Base-by-base conservation (phyloP, 2,888 invertebrate genomes). In the Empis stercorea region DNA sequence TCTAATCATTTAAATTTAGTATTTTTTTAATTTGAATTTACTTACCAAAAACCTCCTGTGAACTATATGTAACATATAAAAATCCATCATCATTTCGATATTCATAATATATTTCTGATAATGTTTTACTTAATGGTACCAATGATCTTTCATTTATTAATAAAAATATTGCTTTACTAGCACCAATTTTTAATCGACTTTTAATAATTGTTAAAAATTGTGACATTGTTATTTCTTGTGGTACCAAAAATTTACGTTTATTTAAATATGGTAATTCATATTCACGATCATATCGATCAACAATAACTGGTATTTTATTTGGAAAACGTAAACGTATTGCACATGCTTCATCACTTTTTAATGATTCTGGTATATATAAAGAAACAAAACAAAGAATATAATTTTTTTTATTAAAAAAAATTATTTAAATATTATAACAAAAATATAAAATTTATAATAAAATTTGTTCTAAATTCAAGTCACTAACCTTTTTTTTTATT, bases 161-260 rank as follows among this genome's bases (percentile, higher is more conserved):
- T 53, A 92, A 71, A 63, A 87, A 91, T 58, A 92, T 74, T 1
- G 89, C 82, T 73, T 88, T 68, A 55, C 68, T 74, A 17, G 73
- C 71, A 55, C 71, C 68, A 39, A 74, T 68, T 59, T 63, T 70
- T 59, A 74, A 72, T 56, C 72, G 68, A 62, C 71, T 73, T 51
- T 74, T 62, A 52, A 91, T 84, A 50, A 91, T 85, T 51, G 84
- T 82, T 56, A 87, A 74, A 61, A 92, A 86, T 68, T 91, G 89
- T 43, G 88, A 87, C 80, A 91, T 85, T 0, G 88, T 84, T 42
- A 89, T 79, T 64, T 89, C 89, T 73, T 87, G 85, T 2, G 91
- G 92, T 13, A 92, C 88, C 59, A 92, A 70, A 70, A 87, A 91
- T 67, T 91, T 91, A 1, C 81, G 79, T 71, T 89, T 91, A 63